Percentiles rank a stretch among this genome's conserved stretches.
Conservation (phyloP, 2,797 vertebrate genomes). For the Notoglanidium macrostoma region DNA sequence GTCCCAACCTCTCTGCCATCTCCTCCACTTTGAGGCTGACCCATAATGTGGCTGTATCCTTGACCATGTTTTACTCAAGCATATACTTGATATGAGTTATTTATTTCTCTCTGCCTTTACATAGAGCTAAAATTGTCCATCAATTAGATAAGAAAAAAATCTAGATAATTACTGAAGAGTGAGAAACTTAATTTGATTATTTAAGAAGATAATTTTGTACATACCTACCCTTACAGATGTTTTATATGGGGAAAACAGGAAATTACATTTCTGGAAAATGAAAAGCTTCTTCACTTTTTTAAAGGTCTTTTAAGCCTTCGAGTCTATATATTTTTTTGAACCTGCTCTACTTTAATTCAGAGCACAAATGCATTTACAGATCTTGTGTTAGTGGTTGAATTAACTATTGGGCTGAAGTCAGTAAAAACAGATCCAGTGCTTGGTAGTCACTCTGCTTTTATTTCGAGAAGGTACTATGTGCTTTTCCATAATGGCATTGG, state of each 20-base stretch:
- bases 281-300: background rate
- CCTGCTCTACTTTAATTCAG: background rate
- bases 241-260: background rate
- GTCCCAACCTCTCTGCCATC: conserved; percentile 94
- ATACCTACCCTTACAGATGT: background rate
- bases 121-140: background rate
- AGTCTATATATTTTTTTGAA: background rate
- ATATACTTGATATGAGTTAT: background rate
- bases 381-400: background rate
- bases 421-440: background rate
- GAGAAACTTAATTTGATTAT: background rate
- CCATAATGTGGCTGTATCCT: conserved; percentile 99
- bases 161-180: background rate
- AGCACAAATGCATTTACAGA: background rate
- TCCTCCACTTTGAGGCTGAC: conserved; percentile 84
- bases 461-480: background rate
- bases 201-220: background rate
- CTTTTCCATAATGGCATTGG: conserved; percentile 73
- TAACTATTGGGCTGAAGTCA: background rate
- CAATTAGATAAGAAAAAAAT: background rate
- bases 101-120: background rate
- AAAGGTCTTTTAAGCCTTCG: background rate
- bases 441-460: background rate
- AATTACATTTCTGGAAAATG: background rate
- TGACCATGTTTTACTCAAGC: conserved; percentile 48